Percentiles rank a stretch among this genome's conserved stretches.
These are phyloP conservation scores for Drosophila diplacantha DNA, from an alignment of 2,888 invertebrate genomes.

Conservation along the genomic window DNA sequence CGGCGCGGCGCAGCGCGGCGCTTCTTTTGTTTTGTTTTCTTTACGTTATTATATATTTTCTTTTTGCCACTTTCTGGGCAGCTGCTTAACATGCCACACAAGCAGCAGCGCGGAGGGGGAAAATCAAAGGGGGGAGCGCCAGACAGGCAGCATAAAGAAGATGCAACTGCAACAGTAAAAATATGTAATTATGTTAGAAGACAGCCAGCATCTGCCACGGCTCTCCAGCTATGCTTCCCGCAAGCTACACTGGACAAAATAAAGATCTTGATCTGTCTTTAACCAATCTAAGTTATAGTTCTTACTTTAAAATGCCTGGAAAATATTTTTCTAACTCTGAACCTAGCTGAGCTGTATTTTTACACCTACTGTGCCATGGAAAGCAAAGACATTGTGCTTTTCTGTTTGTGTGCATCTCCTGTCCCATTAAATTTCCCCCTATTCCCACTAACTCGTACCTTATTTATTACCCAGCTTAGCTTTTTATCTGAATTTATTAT, in stretches of 20 bases:
- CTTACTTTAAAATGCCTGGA: no score
- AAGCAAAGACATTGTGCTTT: not conserved
- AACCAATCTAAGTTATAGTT: not conserved
- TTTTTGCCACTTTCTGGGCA: constrained; percentile 62
- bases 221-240: constrained; percentile 4
- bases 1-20: constrained; percentile 36
- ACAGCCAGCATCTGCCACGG: constrained; percentile 40
- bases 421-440: constrained; percentile 11
- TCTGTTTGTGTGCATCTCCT: not conserved
- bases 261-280: not conserved
- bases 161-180: constrained; percentile 48
- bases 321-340: not conserved
- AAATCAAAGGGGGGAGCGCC: constrained; percentile 5
- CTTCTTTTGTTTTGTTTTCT: constrained; percentile 59
- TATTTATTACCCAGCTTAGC: constrained; percentile 49
- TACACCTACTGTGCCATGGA: no score
- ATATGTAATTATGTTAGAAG: constrained; percentile 69
- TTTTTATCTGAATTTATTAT: constrained; percentile 62
- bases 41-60: constrained; percentile 38
- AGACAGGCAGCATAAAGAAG: constrained; percentile 32
- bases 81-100: constrained; percentile 68
- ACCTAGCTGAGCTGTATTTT: not conserved
- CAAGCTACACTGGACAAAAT: not conserved
- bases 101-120: constrained; percentile 19
- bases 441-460: constrained; percentile 12